Evolutionary conservation across 2,113 vertebrate genomes (phyloP), one percentile per base, ranked within the genome.

Genomic region (Chaetura pelagica): DNA sequence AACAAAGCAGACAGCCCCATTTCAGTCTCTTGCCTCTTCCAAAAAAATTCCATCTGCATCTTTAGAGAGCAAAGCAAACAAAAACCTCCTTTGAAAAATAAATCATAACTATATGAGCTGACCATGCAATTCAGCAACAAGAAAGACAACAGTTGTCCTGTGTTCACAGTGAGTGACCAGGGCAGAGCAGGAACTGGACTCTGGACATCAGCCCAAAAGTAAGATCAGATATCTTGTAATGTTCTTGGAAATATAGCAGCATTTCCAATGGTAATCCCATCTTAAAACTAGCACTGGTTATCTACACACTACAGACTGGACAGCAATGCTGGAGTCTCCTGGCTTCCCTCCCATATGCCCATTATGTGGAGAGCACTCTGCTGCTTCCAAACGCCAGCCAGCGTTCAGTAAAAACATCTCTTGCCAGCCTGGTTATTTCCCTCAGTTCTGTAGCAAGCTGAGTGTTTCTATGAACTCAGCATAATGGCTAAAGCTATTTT

Each of bases 401-500:
- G 55, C 1, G 0, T 7, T 51, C 74, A 80, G 58, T 5, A 32
- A 58, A 90, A 71, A 48, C 4, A 0, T 19, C 29, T 35, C 88
- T 66, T 16, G 5, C 67, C 72, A 94, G 48, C 27, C 61, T 77
- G n/a, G 5, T 71, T 44, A 74, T 57, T 81, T 40, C 88, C 77
- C 58, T 68, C 30, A 40, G 63, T 22, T 77, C 75, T 81, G 23
- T 6, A 32, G 61, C 77, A 88, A 94, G 46, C n/a, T 18, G 35
- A 64, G 27, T 34, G 24, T 40, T 92, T 82, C 61, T 42, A 80
- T 75, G 44, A 94, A 84, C 44, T 72, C 86, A 78, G 83, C 62
- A 75, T 57, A 94, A 88, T 38, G 48, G 83, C 57, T 90, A 64
- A 61, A 89, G 92, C 92, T 95, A 92, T 92, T 94, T 94, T 48